These are phyloP conservation scores for Penaeus monodon DNA, from an alignment of 2,888 invertebrate genomes.

Conservation along the genomic window DNA sequence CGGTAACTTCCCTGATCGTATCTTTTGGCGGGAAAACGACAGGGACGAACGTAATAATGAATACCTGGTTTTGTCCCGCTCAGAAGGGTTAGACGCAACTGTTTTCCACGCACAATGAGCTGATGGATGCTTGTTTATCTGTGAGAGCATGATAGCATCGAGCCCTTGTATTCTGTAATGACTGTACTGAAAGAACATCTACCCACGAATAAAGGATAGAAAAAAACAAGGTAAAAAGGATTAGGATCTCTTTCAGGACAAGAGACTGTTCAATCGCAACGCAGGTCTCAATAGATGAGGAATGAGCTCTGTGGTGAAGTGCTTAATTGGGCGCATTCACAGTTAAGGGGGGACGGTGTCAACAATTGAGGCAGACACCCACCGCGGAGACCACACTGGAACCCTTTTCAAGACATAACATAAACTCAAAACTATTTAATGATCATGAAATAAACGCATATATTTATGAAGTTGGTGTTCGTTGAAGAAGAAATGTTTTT, in stretches of 20 bases:
- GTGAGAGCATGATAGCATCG: constrained; percentile 21
- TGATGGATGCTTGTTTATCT: constrained; percentile 47
- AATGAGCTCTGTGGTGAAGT: no score
- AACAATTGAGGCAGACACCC: no score
- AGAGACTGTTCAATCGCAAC: constrained; percentile 5
- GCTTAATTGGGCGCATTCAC: no score
- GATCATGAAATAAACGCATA: no score
- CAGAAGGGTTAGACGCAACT: constrained; percentile 11
- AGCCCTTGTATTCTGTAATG: neutral
- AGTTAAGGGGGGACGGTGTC: no score
- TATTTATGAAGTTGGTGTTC: no score
- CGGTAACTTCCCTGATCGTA: neutral
- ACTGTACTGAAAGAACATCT: constrained; percentile 12
- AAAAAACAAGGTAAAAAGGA: neutral
- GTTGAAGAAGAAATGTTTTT: no score
- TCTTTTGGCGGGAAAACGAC: constrained; percentile 29
- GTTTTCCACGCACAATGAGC: constrained; percentile 37
- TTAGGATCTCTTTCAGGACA: no score
- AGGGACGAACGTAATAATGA: constrained; percentile 35
- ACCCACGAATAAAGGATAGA: constrained; percentile 15
- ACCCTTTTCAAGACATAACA: no score
- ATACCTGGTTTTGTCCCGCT: constrained; percentile 28
- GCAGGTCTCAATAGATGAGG: no score
- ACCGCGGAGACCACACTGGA: no score
- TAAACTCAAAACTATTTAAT: no score